These are phyloP conservation scores for Ia io DNA, from an alignment of 2,113 vertebrate genomes.

Conservation along the genomic window DNA sequence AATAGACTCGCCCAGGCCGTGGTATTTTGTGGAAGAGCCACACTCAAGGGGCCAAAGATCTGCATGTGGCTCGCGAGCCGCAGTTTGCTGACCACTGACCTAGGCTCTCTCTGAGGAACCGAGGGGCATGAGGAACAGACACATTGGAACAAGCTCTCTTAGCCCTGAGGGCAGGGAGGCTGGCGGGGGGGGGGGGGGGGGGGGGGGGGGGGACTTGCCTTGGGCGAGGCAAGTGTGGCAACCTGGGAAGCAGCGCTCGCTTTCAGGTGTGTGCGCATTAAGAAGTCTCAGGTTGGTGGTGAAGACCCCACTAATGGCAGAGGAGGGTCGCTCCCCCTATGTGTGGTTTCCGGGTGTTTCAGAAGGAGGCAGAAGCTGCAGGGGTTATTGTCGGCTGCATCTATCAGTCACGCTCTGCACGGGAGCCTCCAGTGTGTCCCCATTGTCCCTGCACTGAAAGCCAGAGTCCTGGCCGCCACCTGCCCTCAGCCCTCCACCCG, in stretches of 20 bases:
- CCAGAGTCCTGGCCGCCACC: not conserved
- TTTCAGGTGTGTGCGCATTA: not conserved
- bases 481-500: rapidly evolving
- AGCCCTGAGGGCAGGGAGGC: too few relatives aligned
- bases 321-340: not conserved
- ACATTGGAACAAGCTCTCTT: not conserved
- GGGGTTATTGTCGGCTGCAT: not conserved
- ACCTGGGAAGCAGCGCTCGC: not conserved
- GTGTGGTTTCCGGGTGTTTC: not conserved
- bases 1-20: too few relatives aligned
- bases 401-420: not conserved
- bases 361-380: not conserved
- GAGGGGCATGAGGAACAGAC: not conserved
- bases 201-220: not conserved
- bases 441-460: not conserved
- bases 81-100: too few relatives aligned
- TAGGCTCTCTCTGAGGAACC: not conserved
- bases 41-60: too few relatives aligned
- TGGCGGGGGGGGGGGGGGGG: not conserved
- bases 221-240: not conserved
- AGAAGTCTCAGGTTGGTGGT: not conserved
- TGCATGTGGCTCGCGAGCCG: too few relatives aligned
- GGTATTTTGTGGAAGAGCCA: too few relatives aligned
- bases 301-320: not conserved
- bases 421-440: not conserved